Percentiles rank a stretch among this genome's conserved stretches.
phyloP scores from a whole-genome alignment of 2,113 vertebrate genomes.

The Upupa epops region DNA sequence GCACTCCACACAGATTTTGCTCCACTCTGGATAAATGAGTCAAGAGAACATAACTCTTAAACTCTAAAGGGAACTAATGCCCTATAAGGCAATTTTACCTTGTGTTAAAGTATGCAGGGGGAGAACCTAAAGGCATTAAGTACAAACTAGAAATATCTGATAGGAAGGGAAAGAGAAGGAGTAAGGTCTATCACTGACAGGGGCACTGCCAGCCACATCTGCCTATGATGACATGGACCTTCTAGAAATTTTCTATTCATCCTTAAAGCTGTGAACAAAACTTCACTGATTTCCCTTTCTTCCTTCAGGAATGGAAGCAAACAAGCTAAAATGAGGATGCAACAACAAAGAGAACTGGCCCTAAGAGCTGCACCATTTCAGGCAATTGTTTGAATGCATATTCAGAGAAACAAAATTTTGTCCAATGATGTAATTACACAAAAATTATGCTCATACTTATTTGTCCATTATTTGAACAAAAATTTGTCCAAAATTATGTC shows the following conservation, averaged over 20 bases:
- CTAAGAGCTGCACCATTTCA: not conserved
- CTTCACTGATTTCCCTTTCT: not conserved
- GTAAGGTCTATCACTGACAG: no score
- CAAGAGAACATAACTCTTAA: not conserved
- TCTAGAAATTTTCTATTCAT: not conserved
- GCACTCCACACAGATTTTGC: not conserved
- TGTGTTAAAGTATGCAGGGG: accelerated
- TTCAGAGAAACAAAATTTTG: not conserved
- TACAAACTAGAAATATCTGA: not conserved
- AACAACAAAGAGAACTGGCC: not conserved
- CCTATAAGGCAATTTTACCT: not conserved
- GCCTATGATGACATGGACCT: not conserved
- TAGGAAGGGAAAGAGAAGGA: no score
- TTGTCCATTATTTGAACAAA: no score
- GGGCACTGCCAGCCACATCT: not conserved
- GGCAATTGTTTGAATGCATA: not conserved
- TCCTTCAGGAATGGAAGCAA: not conserved
- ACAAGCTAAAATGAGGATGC: not conserved
- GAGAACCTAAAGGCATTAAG: no score
- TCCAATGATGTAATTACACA: accelerated
- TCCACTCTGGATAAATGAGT: not conserved
- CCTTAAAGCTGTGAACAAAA: accelerated
- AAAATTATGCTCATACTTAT: not conserved
- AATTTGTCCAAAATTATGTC: no score
- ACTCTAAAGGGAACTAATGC: not conserved